Evolutionary conservation across 64 coral and sea anemone species (phyloP).

Genomic region (Pachyseris speciosa): DNA sequence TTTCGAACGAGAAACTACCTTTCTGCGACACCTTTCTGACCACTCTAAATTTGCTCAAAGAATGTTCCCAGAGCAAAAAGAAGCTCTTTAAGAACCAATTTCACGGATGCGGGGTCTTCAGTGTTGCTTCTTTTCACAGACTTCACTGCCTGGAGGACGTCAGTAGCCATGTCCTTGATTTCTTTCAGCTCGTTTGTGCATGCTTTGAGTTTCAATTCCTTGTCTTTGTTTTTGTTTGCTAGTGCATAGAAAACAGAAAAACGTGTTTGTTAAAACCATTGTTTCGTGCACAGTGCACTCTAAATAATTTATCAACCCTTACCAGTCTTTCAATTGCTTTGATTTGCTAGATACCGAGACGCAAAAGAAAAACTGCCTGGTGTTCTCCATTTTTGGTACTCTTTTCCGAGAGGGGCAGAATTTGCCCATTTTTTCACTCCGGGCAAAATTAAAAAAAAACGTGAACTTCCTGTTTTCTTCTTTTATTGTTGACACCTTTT

Average conservation of each 20-base stretch:
- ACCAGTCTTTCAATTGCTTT: no score
- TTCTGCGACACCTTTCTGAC: neutral
- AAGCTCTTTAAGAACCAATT: constrained; percentile 45
- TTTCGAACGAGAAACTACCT: neutral
- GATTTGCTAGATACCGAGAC: no score
- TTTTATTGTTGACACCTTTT: no score
- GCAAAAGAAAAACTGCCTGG: no score
- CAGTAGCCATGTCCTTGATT: constrained; percentile 15
- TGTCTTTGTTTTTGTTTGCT: constrained; percentile 50
- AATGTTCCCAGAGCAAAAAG: constrained; percentile 20
- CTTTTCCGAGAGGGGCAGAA: no score
- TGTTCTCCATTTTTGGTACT: no score
- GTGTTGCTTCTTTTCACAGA: neutral
- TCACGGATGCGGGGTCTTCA: constrained; percentile 36
- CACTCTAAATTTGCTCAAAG: neutral
- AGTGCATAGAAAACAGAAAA: neutral
- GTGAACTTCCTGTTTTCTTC: no score
- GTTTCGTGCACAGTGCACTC: no score
- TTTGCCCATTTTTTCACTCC: no score
- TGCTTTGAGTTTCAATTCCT: constrained; percentile 1
- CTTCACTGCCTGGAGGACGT: constrained; percentile 46
- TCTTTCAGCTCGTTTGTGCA: constrained; percentile 52
- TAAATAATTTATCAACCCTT: no score
- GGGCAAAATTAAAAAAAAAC: no score
- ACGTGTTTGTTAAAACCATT: no score